A percentile compares a stretch with the other conserved stretches of the same genome.
Conservation (phyloP, 2,797 vertebrate species). For the Anomalospiza imberbis region DNA sequence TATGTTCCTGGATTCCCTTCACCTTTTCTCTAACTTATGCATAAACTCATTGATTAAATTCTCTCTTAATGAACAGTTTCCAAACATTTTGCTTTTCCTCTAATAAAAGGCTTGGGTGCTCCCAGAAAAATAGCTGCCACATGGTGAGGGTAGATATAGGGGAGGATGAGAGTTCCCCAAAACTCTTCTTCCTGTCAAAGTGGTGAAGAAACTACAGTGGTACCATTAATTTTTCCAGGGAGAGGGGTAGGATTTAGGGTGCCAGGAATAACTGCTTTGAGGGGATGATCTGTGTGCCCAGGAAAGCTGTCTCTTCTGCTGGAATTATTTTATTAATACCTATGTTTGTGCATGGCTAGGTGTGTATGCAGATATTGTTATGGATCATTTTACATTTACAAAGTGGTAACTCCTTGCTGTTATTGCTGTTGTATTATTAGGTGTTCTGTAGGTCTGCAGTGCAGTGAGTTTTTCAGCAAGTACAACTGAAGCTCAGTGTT, state of each 20-base stretch:
- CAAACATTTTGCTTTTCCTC: background rate
- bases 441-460: background rate
- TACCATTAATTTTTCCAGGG: background rate
- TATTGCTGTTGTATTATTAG: background rate
- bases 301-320: background rate
- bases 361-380: background rate
- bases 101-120: background rate
- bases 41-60: background rate
- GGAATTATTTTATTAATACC: background rate
- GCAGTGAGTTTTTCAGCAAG: background rate
- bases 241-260: background rate
- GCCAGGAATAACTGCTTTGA: background rate
- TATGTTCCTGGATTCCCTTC: background rate
- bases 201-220: background rate
- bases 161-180: background rate
- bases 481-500: background rate
- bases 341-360: background rate
- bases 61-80: background rate
- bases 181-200: background rate
- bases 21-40: background rate
- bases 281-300: background rate
- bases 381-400: background rate
- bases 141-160: accelerated
- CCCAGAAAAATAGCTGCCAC: background rate
- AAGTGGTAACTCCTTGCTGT: background rate